Evolutionary conservation across 1,140 invertebrate genomes (phyloP), one percentile per base, ranked within the genome.

Genomic region (Archivesica marissinica): DNA sequence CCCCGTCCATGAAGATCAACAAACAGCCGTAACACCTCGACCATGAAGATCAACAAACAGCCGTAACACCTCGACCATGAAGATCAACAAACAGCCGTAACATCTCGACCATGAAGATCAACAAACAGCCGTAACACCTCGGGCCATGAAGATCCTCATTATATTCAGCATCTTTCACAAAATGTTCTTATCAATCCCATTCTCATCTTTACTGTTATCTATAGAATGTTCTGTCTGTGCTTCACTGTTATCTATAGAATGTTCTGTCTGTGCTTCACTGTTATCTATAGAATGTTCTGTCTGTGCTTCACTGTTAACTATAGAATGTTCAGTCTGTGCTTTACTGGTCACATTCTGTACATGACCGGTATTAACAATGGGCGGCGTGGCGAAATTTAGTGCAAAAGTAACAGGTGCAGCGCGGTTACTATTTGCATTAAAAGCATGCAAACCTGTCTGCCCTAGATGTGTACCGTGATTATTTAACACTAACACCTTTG

Each of bases 401-500:
- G 66, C 4, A 1, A 70, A 38, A 11, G 23, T 28, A 17, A 47
- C 41, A 38, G 33, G 68, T 33, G 68, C 13, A 28, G 64, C 1
- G 25, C 35, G 50, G 50, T 72, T 50, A 7, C 28, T 30, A 50
- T 50, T 72, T 28, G 23, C 28, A 9, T 44, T 20, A 50, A 47
- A 72, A 47, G 68, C 44, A 15, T 72, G 68, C 50, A 72, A 47
- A 17, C 50, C 41, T 28, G 41, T 44, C 1, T 72, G 68, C 50
- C 68, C 41, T 30, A 72, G 35, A 0, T 72, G 68, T 3, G 41
- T 6, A 30, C 68, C 44, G 33, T 50, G 33, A 38, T 41, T 28
- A 30, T 72, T 50, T 72, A 72, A 50, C n/a, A 72, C 68, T 1
- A 72, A 0, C 68, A 72, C 50, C 20, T 72, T 72, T 30, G 68